Conservation (phyloP, 2,113 vertebrate genomes). For the Phalacrocorax pelagicus region DNA sequence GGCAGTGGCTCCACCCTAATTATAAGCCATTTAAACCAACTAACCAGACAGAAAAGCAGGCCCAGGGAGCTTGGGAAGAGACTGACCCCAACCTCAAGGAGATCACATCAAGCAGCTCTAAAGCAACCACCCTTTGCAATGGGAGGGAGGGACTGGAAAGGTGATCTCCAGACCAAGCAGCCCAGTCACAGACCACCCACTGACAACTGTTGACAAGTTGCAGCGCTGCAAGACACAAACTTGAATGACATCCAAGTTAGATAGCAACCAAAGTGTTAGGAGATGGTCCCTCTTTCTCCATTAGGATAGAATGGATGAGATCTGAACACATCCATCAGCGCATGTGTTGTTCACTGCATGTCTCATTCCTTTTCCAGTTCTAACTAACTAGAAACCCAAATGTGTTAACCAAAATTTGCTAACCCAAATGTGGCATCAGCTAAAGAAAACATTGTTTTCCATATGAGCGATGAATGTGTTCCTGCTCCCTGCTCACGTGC, state of each 20-base stretch:
- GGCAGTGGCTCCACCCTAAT: background rate
- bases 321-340: background rate
- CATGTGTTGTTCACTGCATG: too few relatives aligned
- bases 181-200: background rate
- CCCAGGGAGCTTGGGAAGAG: background rate
- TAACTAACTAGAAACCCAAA: background rate
- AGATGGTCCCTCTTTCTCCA: background rate
- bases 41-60: background rate
- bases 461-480: background rate
- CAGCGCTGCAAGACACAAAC: background rate
- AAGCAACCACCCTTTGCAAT: background rate
- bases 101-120: background rate
- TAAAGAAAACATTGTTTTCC: background rate
- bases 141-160: background rate
- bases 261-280: background rate
- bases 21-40: background rate
- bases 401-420: background rate
- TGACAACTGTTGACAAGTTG: background rate
- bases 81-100: background rate
- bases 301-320: background rate
- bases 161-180: background rate
- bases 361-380: background rate
- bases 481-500: background rate
- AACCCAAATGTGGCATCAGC: background rate
- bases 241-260: background rate